These are phyloP conservation scores for Nephila pilipes DNA, from an alignment of 1,140 invertebrate species.

Conservation along the genomic window DNA sequence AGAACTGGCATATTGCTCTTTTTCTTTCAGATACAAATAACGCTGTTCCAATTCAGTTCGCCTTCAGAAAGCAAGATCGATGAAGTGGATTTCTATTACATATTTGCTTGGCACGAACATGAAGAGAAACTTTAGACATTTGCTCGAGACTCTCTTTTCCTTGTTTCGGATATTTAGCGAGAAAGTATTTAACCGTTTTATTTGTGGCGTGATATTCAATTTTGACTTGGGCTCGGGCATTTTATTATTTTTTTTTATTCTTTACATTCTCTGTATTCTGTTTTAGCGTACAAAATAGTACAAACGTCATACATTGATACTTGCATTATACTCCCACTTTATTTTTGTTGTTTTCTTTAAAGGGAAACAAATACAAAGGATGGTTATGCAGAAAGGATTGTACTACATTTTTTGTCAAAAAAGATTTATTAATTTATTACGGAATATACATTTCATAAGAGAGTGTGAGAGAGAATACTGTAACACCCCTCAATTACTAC, in stretches of 20 bases:
- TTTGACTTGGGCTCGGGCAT: neutral
- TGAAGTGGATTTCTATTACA: neutral
- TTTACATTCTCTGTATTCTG: neutral
- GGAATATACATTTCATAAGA: no score
- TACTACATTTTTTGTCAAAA: no score
- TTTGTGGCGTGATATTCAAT: neutral
- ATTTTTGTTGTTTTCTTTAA: neutral
- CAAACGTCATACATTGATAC: neutral
- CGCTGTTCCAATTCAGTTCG: neutral
- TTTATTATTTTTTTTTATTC: neutral
- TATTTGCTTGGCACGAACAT: neutral
- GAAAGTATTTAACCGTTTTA: neutral
- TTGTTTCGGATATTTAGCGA: neutral
- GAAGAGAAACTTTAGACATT: neutral
- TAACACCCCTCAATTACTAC: no score
- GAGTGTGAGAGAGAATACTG: no score
- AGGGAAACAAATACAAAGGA: no score
- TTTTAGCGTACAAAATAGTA: neutral
- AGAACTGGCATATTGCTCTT: constrained; percentile 2
- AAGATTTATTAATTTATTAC: no score
- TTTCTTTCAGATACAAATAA: neutral
- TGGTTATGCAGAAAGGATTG: no score
- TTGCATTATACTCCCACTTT: neutral
- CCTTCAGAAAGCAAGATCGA: neutral
- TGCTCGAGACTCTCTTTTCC: neutral